Evolutionary conservation across 2,113 vertebrate genomes (phyloP).

Genomic region (Chrysemys picta): DNA sequence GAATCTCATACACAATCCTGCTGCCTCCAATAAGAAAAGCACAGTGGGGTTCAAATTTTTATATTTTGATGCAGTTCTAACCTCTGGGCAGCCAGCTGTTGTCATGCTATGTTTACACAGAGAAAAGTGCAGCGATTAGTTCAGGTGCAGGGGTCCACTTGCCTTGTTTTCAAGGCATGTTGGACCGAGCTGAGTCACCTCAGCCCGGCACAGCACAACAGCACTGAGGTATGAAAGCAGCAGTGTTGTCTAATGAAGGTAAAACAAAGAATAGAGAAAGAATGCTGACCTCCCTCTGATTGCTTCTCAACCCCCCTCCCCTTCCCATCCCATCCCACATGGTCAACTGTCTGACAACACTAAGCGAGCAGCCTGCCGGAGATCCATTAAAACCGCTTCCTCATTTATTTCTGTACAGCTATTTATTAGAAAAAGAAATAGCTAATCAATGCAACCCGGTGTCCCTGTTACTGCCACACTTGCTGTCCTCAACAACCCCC

Average conservation of each 20-base stretch:
- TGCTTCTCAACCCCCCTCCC: background rate
- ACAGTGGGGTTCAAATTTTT: background rate
- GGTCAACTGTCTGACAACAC: background rate
- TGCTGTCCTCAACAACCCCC: background rate
- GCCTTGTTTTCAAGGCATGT: fast-evolving
- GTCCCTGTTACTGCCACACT: background rate
- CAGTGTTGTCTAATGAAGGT: fast-evolving
- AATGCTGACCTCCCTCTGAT: background rate
- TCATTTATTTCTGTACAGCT: background rate
- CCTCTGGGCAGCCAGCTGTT: background rate
- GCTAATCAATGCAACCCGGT: background rate
- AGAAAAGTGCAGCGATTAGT: fast-evolving
- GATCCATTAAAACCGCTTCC: background rate
- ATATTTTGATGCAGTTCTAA: background rate
- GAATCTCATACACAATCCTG: background rate
- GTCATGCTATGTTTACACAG: background rate
- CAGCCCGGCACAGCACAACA: fast-evolving
- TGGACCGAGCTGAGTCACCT: fast-evolving
- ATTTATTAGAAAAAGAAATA: background rate
- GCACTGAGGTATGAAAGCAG: background rate
- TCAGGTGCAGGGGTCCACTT: background rate
- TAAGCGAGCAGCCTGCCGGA: background rate
- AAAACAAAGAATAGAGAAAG: background rate
- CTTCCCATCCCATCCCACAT: fast-evolving
- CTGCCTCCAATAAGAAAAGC: background rate